Evolutionary conservation across 2,797 vertebrate genomes (phyloP).

Genomic region (Clarias pachynema): DNA sequence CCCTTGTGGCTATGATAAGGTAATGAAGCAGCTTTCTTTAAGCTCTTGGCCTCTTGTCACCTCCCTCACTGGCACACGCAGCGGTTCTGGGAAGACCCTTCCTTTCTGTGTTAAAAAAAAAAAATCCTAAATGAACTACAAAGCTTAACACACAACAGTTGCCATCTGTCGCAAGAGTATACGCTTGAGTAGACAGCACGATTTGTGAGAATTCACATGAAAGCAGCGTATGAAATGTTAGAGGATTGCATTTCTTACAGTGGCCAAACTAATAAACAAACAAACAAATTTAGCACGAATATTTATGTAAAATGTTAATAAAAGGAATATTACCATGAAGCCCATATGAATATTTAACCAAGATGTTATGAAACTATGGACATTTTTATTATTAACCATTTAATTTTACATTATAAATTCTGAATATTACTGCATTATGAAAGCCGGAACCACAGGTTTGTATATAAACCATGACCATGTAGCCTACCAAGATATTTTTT

Average conservation of each 20-base stretch:
- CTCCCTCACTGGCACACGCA: constrained; percentile 50
- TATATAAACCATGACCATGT: not conserved
- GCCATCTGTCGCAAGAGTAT: constrained; percentile 43
- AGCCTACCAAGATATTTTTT: not conserved
- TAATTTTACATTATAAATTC: not conserved
- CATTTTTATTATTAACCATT: not conserved
- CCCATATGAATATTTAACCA: not conserved
- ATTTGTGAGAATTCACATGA: not conserved
- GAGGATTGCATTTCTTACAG: not conserved
- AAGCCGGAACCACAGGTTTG: not conserved
- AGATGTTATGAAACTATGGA: not conserved
- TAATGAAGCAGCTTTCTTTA: constrained; percentile 32
- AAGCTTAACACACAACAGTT: constrained; percentile 16
- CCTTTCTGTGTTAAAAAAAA: constrained; percentile 34
- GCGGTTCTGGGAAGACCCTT: constrained; percentile 37
- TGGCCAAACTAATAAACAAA: not conserved
- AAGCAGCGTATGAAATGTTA: not conserved
- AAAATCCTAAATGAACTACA: not conserved
- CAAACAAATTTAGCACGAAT: not conserved
- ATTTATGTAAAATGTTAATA: not conserved
- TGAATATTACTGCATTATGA: not conserved
- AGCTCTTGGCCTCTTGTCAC: constrained; percentile 61
- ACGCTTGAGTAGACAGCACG: not conserved
- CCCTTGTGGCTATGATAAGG: constrained; percentile 55
- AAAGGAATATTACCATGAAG: not conserved